Evolutionary conservation across 2,888 invertebrate species (phyloP).

Genomic region (Idaea dimidiata): DNA sequence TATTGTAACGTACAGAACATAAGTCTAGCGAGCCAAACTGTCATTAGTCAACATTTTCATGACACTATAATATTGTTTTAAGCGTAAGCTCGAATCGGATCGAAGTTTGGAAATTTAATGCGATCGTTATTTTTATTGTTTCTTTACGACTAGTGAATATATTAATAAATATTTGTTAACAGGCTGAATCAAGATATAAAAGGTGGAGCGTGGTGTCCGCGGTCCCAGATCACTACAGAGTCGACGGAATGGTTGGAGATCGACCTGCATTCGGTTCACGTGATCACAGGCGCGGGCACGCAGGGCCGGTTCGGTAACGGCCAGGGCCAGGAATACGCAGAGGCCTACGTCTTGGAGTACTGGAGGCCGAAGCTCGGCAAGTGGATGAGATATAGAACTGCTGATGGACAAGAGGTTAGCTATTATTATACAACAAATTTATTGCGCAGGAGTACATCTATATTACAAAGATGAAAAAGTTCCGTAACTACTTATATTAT

Average conservation of each 20-base stretch:
- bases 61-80: constrained; percentile 18
- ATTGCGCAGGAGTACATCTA: background rate
- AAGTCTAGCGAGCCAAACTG: constrained; percentile 5
- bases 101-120: constrained; percentile 14
- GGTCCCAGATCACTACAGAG: constrained; percentile 88
- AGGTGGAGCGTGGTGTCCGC: constrained; percentile 97
- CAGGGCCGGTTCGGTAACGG: constrained; percentile 97
- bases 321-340: constrained; percentile 92
- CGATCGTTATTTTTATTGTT: constrained; percentile 12
- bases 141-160: background rate
- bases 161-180: constrained; percentile 40
- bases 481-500: background rate
- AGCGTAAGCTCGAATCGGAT: constrained; percentile 12
- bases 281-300: constrained; percentile 89
- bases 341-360: constrained; percentile 91
- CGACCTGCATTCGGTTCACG: constrained; percentile 88
- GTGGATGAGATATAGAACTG: constrained; percentile 90
- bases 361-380: constrained; percentile 89
- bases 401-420: constrained; percentile 88
- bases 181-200: constrained; percentile 90
- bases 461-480: background rate
- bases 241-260: constrained; percentile 90
- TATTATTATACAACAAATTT: background rate
- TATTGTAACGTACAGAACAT: constrained; percentile 5
- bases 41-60: constrained; percentile 19